These are phyloP conservation scores for Dusona sp. DNA, from an alignment of 2,888 invertebrate genomes.

Conservation along the genomic window DNA sequence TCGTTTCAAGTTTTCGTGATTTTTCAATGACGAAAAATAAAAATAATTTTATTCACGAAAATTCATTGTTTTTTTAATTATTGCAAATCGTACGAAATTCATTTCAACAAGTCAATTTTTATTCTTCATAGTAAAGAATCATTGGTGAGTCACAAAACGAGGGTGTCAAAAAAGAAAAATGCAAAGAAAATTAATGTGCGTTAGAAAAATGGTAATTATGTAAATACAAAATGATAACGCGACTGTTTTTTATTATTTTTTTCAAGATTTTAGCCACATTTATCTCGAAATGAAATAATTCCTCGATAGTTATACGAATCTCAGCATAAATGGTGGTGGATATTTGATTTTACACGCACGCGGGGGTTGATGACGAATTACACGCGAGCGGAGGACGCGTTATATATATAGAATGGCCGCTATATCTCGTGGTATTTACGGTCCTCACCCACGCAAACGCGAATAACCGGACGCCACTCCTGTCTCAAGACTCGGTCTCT, in stretches of 20 bases:
- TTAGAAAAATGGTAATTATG: not conserved
- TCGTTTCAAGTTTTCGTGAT: not conserved
- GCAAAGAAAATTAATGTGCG: too few species aligned
- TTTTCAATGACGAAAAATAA: too few species aligned
- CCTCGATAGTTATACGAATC: not conserved
- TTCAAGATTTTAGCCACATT: not conserved
- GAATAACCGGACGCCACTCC: slow-evolving; percentile 65
- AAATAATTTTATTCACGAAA: not conserved
- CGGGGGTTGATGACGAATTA: slow-evolving; percentile 56
- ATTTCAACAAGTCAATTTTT: not conserved
- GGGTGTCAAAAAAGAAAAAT: not conserved
- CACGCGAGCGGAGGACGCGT: slow-evolving; percentile 5
- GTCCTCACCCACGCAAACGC: slow-evolving; percentile 71
- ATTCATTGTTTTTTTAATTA: not conserved
- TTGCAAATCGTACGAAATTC: not conserved
- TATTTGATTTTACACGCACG: slow-evolving; percentile 28
- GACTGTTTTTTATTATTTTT: not conserved
- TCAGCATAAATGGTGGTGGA: slow-evolving; percentile 24
- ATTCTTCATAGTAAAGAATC: not conserved
- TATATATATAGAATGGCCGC: slow-evolving; percentile 51
- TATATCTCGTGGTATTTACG: slow-evolving; percentile 63
- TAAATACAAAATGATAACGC: not conserved
- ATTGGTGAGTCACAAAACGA: too few species aligned
- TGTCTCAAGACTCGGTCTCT: slow-evolving; percentile 43
- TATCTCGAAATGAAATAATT: not conserved